Evolutionary conservation across 2,888 invertebrate genomes (phyloP), one percentile per base, ranked within the genome.

Genomic region (Bibio marci): DNA sequence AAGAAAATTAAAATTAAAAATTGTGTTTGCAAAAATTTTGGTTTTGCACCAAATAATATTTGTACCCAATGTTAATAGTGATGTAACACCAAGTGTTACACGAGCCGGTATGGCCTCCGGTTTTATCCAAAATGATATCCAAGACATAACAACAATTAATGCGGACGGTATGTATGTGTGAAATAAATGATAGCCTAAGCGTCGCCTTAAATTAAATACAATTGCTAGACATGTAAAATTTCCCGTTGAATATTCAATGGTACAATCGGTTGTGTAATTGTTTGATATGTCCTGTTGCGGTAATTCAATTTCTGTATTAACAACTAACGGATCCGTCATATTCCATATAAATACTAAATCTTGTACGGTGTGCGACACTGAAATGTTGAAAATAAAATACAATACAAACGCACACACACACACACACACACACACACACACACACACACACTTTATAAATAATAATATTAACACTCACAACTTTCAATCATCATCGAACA

Each of bases 61-160:
- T n/a, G n/a, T n/a, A n/a, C n/a, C n/a, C 50, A 88, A 65, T 37
- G 88, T 90, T 30, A 90, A 69, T 38, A 90, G 63, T 1, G 87
- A 87, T 1, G 86, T n/a, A n/a, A n/a, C n/a, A n/a, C n/a, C n/a
- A n/a, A n/a, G n/a, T n/a, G n/a, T n/a, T n/a, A n/a, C n/a, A 42
- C 90, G 69, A 0, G 88, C 88, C 1, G 90, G 90, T 49, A 86
- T 86, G 6, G 90, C 88, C 59, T 88, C 88, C 1, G 87, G 87
- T 52, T 87, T 88, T 51, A 90, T 88, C 91, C 90, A 91, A 65
- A 91, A 91, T 0, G 90, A 88, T 48, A 91, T 88, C 90, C 90
- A 91, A 43, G 87, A 88, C 85, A 91, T 87, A 41, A 90, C 87
- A 34, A 90, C 90, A 55, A 90, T 90, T 47, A 90, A 67, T 0